Evolutionary conservation across 1,140 invertebrate genomes (phyloP).

Genomic region (Panagrolaimus sp.): DNA sequence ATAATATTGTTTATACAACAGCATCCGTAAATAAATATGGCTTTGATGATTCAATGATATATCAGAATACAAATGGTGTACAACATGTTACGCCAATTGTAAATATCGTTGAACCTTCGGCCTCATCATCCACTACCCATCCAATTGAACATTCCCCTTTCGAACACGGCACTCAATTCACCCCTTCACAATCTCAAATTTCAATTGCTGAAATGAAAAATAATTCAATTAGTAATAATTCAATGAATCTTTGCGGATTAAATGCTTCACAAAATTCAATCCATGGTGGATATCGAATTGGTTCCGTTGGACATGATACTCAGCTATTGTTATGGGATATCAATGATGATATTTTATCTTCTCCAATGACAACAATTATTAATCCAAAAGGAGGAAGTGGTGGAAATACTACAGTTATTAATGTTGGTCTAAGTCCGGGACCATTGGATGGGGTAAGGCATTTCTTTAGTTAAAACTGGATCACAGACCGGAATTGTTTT

Average conservation of each 20-base stretch:
- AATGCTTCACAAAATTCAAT: conserved; percentile 3
- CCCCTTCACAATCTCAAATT: conserved; percentile 61
- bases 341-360: conserved; percentile 79
- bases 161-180: background rate
- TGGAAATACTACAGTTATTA: background rate
- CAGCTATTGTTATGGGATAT: conserved; percentile 96
- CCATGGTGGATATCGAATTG: conserved; percentile 70
- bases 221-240: conserved; percentile 65
- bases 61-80: no score
- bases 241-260: conserved; percentile 13
- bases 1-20: no score
- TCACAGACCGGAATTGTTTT: no score
- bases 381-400: background rate
- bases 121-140: no score
- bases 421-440: background rate
- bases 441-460: background rate
- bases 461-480: no score
- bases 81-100: no score
- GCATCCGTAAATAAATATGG: no score
- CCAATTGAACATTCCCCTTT: conserved; percentile 4
- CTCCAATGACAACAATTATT: background rate
- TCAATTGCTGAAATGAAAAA: conserved; percentile 59
- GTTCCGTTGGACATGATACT: conserved; percentile 96
- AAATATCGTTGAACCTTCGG: no score
- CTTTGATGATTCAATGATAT: no score